Evolutionary conservation across 2,888 invertebrate genomes (phyloP).

Genomic region (Parnassius smintheus): DNA sequence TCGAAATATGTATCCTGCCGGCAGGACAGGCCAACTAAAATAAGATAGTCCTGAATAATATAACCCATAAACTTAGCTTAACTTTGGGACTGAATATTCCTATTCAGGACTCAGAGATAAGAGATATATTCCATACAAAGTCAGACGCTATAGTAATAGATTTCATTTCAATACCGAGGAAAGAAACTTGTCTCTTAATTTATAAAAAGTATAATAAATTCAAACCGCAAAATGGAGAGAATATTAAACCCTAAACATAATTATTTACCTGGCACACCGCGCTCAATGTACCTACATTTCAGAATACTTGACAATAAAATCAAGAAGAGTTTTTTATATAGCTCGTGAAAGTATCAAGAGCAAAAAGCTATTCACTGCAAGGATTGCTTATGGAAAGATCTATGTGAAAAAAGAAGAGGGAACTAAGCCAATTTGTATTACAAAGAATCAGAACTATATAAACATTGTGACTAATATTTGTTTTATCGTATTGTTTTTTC

Average conservation of each 20-base stretch:
- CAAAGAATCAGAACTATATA: too few relatives aligned
- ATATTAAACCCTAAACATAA: conserved; percentile 26
- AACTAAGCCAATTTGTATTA: too few relatives aligned
- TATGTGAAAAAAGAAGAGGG: too few relatives aligned
- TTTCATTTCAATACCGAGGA: conserved; percentile 10
- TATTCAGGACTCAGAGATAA: conserved; percentile 26
- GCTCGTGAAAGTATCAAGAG: not conserved
- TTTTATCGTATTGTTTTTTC: too few relatives aligned
- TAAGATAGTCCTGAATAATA: conserved; percentile 15
- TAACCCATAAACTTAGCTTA: conserved; percentile 21
- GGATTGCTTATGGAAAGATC: too few relatives aligned
- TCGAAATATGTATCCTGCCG: conserved; percentile 17
- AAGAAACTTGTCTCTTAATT: too few relatives aligned
- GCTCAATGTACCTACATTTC: conserved; percentile 18
- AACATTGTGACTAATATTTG: too few relatives aligned
- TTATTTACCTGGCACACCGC: conserved; percentile 20
- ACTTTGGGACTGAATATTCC: conserved; percentile 19
- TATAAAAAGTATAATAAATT: too few relatives aligned
- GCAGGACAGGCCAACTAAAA: conserved; percentile 13
- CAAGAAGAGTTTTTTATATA: not conserved
- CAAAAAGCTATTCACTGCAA: not conserved
- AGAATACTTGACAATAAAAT: not conserved
- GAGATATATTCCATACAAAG: conserved; percentile 26
- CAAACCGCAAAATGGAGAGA: conserved; percentile 15
- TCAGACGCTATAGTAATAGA: conserved; percentile 5